Evolutionary conservation across 2,797 vertebrate genomes (phyloP).

Genomic region (Lutjanus argentimaculatus): DNA sequence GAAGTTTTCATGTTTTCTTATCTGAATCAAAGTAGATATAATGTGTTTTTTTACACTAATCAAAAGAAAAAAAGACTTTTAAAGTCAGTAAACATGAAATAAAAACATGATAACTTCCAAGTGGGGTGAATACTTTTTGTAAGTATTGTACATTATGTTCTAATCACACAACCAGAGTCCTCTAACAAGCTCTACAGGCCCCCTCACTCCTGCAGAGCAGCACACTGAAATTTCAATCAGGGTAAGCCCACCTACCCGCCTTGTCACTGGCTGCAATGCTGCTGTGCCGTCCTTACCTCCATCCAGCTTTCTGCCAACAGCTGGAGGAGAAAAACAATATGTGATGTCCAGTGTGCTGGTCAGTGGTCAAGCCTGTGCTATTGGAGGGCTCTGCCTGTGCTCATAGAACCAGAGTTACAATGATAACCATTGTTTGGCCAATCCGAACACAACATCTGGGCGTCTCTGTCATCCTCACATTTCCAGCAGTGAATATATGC

Average conservation of each 20-base stretch:
- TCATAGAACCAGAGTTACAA: slow-evolving; percentile 25
- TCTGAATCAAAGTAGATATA: not conserved
- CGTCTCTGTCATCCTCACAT: slow-evolving; percentile 26
- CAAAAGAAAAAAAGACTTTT: not conserved
- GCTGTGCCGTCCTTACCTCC: not conserved
- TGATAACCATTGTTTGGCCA: slow-evolving; percentile 23
- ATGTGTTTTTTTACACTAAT: not conserved
- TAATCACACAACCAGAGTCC: slow-evolving; percentile 40
- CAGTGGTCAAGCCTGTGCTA: not conserved
- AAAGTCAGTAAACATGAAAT: not conserved
- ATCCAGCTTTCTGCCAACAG: not conserved
- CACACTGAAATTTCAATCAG: not conserved
- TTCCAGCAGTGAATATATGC: slow-evolving; percentile 46
- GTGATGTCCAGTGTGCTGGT: not conserved
- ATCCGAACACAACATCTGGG: slow-evolving; percentile 31
- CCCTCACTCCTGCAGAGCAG: slow-evolving; percentile 25
- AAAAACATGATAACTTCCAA: not conserved
- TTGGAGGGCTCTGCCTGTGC: slow-evolving; percentile 29
- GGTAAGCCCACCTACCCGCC: not conserved
- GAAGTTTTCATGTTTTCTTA: slow-evolving; percentile 9
- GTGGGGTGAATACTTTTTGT: not conserved
- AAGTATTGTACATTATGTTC: slow-evolving; percentile 26
- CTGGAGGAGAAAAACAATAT: not conserved
- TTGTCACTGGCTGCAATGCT: not conserved
- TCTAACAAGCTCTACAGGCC: slow-evolving; percentile 15